These are phyloP conservation scores for Tenrec ecaudatus DNA, from an alignment of 2,113 vertebrate species.

Conservation along the genomic window DNA sequence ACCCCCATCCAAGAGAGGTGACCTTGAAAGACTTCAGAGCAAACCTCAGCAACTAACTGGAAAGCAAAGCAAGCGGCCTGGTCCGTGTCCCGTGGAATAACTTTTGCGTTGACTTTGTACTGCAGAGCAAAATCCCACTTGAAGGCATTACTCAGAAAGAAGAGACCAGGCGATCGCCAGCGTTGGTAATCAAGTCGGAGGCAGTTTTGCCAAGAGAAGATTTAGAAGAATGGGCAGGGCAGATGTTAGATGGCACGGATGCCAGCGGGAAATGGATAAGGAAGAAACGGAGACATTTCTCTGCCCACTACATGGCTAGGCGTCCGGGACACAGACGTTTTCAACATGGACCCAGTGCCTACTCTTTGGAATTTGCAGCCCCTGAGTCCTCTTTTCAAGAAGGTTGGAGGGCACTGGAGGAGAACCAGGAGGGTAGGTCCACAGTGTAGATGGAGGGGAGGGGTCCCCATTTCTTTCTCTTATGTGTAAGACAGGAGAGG, in stretches of 20 bases:
- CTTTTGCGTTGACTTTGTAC: neutral
- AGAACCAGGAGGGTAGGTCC: too few species aligned
- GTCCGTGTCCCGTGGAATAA: neutral
- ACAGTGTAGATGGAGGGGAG: too few species aligned
- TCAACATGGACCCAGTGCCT: too few species aligned
- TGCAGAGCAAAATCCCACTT: neutral
- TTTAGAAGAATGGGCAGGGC: neutral
- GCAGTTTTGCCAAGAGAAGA: neutral
- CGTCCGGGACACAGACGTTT: too few species aligned
- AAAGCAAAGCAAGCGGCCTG: conserved; percentile 24
- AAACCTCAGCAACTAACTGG: conserved; percentile 12
- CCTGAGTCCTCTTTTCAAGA: too few species aligned
- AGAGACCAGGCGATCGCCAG: neutral
- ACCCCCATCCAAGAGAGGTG: conserved; percentile 53
- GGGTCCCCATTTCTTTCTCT: too few species aligned
- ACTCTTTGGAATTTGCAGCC: too few species aligned
- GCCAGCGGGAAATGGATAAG: neutral
- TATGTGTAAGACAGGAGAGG: too few species aligned
- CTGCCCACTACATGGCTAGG: neutral
- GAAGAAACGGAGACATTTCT: neutral
- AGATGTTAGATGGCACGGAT: neutral
- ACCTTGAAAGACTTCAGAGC: conserved; percentile 61
- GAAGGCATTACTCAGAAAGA: neutral
- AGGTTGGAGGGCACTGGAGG: too few species aligned
- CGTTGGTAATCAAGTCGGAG: neutral